phyloP scores from a whole-genome alignment of 2,797 vertebrate species.

The Bradypodion ventrale region DNA sequence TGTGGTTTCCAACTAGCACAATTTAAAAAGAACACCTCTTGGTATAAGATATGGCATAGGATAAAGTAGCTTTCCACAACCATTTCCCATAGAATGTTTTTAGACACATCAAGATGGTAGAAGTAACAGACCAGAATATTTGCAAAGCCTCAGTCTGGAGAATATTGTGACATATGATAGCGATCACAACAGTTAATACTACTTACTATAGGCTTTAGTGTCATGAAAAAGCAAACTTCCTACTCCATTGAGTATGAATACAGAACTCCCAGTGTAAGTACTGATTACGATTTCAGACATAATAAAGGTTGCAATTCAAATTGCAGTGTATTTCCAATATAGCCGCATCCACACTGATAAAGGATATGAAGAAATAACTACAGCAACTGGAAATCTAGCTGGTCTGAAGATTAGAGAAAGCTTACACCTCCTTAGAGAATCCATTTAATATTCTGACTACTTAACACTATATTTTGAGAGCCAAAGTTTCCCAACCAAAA shows the following conservation, averaged over 20 bases:
- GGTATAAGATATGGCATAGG: no score
- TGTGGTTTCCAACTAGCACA: not conserved
- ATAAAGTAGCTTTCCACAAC: not conserved
- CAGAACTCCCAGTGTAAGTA: no score
- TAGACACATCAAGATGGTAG: not conserved
- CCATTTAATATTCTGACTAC: not conserved
- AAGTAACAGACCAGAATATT: not conserved
- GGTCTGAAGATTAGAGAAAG: not conserved
- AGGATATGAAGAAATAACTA: no score
- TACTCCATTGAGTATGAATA: no score
- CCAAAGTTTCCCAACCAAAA: not conserved
- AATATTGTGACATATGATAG: not conserved
- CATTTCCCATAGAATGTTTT: not conserved
- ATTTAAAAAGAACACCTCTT: not conserved
- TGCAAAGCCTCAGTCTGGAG: not conserved
- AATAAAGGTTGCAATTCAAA: no score
- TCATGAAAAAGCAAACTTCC: not conserved
- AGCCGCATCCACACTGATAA: no score
- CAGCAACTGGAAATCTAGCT: not conserved
- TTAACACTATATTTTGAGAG: not conserved
- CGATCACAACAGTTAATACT: not conserved
- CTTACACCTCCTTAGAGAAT: not conserved
- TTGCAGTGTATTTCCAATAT: no score
- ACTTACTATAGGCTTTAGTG: not conserved
- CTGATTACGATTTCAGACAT: no score